phyloP scores from a whole-genome alignment of 2,888 invertebrate species.

The Bugula neritina region DNA sequence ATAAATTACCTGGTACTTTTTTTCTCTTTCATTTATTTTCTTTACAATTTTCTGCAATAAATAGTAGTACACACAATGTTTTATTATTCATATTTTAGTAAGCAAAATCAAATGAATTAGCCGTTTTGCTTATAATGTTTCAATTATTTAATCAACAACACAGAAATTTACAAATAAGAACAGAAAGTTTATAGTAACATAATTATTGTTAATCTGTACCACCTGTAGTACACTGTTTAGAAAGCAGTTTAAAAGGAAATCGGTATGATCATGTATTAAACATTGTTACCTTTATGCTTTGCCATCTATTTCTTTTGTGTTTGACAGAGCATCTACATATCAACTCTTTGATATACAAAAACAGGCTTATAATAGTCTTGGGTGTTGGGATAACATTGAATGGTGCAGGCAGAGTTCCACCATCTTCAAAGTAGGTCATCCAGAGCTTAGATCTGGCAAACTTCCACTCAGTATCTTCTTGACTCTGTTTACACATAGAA shows the following conservation, averaged over 20 bases:
- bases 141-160: too few relatives aligned
- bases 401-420: conserved; percentile 89
- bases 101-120: too few relatives aligned
- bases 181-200: too few relatives aligned
- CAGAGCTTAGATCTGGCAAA: conserved; percentile 92
- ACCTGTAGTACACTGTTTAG: too few relatives aligned
- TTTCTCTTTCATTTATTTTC: conserved; percentile 87
- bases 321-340: conserved; percentile 61
- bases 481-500: too few relatives aligned
- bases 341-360: conserved; percentile 77
- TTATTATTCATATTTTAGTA: too few relatives aligned
- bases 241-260: too few relatives aligned
- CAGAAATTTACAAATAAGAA: too few relatives aligned
- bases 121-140: too few relatives aligned
- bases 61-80: too few relatives aligned
- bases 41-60: conserved; percentile 78
- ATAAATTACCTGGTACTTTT: conserved; percentile 75
- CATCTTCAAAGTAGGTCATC: conserved; percentile 96
- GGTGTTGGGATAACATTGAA: conserved; percentile 95
- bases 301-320: conserved; percentile 54
- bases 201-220: too few relatives aligned
- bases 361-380: conserved; percentile 81
- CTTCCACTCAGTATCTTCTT: conserved; percentile 96
- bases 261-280: too few relatives aligned
- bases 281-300: conserved; percentile 56